Conservation (phyloP, 2,113 vertebrate species). For the Neolamprologus caudopunctatus region DNA sequence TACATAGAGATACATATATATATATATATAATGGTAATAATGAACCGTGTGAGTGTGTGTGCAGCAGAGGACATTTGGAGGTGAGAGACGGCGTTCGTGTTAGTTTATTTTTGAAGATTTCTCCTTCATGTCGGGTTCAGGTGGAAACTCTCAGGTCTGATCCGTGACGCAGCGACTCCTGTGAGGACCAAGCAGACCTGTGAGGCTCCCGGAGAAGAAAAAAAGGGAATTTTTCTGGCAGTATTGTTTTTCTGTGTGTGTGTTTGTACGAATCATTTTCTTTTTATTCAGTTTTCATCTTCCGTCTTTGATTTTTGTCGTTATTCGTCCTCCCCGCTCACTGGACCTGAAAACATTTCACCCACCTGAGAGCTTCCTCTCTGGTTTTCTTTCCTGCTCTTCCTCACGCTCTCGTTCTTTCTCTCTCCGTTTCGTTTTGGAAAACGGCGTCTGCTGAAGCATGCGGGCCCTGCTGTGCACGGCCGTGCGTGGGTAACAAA, state of each 20-base stretch:
- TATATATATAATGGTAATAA: constrained; percentile 14
- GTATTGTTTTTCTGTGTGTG: constrained; percentile 11
- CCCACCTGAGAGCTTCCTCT: background rate
- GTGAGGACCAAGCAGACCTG: constrained; percentile 53
- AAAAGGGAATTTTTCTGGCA: constrained; percentile 51
- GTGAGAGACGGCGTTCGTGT: background rate
- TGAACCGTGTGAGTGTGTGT: constrained; percentile 9
- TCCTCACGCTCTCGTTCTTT: background rate
- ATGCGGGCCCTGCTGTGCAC: constrained; percentile 63
- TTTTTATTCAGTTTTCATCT: constrained; percentile 20
- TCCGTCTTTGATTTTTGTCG: background rate
- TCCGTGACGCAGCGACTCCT: background rate
- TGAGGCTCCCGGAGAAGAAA: background rate
- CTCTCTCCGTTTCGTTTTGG: background rate
- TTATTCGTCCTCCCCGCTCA: background rate
- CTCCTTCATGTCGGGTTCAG: background rate
- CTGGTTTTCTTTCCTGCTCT: background rate
- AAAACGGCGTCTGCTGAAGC: constrained; percentile 19
- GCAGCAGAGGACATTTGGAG: background rate
- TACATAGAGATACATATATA: constrained; percentile 3
- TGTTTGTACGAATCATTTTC: background rate
- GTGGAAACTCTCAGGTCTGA: background rate
- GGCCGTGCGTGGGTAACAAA: constrained; percentile 25
- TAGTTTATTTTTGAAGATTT: background rate
- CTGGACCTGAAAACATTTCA: background rate